These are phyloP conservation scores for Neosilurus hyrtlii DNA, from an alignment of 2,797 vertebrate genomes.

Conservation along the genomic window DNA sequence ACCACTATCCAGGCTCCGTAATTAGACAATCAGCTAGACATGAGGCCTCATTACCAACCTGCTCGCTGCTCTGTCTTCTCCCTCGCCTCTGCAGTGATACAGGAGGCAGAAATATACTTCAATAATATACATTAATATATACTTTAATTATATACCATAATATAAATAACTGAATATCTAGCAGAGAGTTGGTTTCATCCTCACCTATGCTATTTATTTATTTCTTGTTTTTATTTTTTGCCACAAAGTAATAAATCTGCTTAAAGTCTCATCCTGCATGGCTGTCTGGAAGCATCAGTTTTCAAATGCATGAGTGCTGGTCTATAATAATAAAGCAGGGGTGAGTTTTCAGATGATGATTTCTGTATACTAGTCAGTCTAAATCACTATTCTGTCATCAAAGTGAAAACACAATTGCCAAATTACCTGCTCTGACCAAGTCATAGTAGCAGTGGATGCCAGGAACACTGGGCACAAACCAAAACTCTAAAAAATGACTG, in stretches of 20 bases:
- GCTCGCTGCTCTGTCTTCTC: slow-evolving; percentile 25
- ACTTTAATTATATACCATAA: neutral
- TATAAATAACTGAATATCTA: slow-evolving; percentile 20
- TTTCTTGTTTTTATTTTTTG: neutral
- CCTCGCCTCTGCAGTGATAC: slow-evolving; percentile 30
- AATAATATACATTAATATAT: neutral
- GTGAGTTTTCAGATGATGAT: neutral
- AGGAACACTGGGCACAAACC: neutral
- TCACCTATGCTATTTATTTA: neutral
- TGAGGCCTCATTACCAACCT: slow-evolving; percentile 41
- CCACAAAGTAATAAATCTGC: neutral
- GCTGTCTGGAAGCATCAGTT: neutral
- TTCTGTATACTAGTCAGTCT: neutral
- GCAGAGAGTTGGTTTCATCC: slow-evolving; percentile 1
- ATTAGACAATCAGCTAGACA: slow-evolving; percentile 50
- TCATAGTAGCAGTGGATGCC: neutral
- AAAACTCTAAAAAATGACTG: no score
- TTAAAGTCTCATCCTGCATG: neutral
- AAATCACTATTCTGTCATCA: neutral
- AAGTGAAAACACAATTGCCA: neutral
- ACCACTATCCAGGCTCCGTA: slow-evolving; percentile 42
- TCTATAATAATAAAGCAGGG: neutral
- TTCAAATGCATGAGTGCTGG: neutral
- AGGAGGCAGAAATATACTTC: slow-evolving; percentile 19
- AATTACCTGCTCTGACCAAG: neutral